These are phyloP conservation scores for Euplexia lucipara DNA, from an alignment of 2,888 invertebrate species.

Conservation along the genomic window DNA sequence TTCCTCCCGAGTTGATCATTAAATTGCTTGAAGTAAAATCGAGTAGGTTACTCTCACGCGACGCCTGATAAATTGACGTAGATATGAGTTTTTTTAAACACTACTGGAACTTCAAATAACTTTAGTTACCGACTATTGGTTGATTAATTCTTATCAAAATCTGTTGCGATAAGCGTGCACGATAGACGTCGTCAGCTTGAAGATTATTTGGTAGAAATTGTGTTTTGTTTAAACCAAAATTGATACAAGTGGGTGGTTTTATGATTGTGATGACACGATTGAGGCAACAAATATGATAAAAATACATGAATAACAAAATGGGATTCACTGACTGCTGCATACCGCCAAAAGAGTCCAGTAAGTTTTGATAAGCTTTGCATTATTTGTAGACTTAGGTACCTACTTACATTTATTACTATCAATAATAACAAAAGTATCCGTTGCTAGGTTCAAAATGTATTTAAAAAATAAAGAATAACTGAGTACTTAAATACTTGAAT, in stretches of 20 bases:
- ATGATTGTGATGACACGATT: slow-evolving; percentile 28
- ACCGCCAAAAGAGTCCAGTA: slow-evolving; percentile 82
- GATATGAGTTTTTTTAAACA: slow-evolving; percentile 20
- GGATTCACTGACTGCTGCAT: slow-evolving; percentile 82
- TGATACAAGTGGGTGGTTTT: slow-evolving; percentile 25
- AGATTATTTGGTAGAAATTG: slow-evolving; percentile 28
- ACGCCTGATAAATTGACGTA: slow-evolving; percentile 7
- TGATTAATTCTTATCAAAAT: slow-evolving; percentile 54
- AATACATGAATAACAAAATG: slow-evolving; percentile 73
- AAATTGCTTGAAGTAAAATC: slow-evolving; percentile 41
- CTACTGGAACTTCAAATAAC: slow-evolving; percentile 14
- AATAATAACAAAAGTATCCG: not conserved
- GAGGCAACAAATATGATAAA: slow-evolving; percentile 45
- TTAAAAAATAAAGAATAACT: too few species aligned
- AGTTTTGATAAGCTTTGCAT: slow-evolving; percentile 69
- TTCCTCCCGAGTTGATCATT: slow-evolving; percentile 28
- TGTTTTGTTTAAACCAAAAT: slow-evolving; percentile 27
- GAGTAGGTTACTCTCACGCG: slow-evolving; percentile 25
- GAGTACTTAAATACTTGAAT: too few species aligned
- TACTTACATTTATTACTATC: not conserved
- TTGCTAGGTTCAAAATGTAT: not conserved
- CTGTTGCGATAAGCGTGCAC: slow-evolving; percentile 48
- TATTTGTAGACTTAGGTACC: not conserved
- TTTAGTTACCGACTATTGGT: slow-evolving; percentile 43
- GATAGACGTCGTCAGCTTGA: slow-evolving; percentile 26